A percentile compares a stretch with the other conserved stretches of the same genome.
Evolutionary conservation across 1,140 invertebrate genomes (phyloP).

Genomic region (Formica selysi): DNA sequence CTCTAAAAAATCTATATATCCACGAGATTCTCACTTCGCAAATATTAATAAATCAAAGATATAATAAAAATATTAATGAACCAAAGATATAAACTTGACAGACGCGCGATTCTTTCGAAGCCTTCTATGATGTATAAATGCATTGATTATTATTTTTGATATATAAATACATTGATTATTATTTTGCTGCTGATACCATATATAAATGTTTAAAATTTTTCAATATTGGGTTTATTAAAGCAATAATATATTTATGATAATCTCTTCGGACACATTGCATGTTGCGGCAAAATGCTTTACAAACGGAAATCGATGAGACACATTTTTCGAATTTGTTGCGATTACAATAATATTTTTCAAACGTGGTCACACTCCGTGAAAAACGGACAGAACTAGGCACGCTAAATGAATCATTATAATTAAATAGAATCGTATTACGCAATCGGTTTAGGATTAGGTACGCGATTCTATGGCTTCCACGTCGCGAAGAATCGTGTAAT

Average conservation of each 20-base stretch:
- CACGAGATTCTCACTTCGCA: neutral
- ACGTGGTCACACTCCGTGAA: neutral
- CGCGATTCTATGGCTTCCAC: slow-evolving; percentile 23
- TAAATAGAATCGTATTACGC: slow-evolving; percentile 32
- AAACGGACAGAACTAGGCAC: neutral
- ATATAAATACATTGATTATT: neutral
- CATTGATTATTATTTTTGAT: neutral
- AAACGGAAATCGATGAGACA: neutral
- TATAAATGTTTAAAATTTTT: slow-evolving; percentile 8
- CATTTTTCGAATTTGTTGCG: neutral
- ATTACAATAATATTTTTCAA: slow-evolving; percentile 10
- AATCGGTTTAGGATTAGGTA: slow-evolving; percentile 1
- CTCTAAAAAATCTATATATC: neutral
- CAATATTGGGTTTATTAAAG: neutral
- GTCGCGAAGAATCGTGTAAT: neutral
- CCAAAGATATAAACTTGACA: neutral
- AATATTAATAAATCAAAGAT: slow-evolving; percentile 20
- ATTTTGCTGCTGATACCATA: neutral
- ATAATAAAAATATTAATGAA: too few relatives aligned
- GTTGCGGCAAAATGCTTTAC: neutral
- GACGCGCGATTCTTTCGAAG: neutral
- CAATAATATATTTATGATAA: neutral
- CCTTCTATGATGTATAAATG: neutral
- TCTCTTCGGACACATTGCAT: neutral
- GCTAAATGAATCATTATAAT: slow-evolving; percentile 48